Percentiles rank a stretch among this genome's conserved stretches.
phyloP scores from a whole-genome alignment of 2,113 vertebrate species.

The Tenebrosternarchus preto region DNA sequence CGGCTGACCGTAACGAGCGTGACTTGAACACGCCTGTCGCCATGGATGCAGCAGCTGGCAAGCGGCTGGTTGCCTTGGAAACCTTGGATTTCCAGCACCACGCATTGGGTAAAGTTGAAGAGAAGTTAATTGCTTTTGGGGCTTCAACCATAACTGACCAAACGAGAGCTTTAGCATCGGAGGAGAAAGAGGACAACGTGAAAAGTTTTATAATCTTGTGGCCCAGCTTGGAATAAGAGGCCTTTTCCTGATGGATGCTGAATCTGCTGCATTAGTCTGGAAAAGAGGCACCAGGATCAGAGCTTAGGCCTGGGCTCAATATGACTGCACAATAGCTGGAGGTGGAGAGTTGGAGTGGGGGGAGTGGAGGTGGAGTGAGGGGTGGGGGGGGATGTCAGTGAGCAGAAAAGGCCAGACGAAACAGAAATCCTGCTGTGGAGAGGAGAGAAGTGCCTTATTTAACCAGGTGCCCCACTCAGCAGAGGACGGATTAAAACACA shows the following conservation, averaged over 20 bases:
- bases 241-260: slow-evolving; percentile 56
- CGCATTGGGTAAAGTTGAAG: slow-evolving; percentile 56
- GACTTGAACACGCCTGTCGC: slow-evolving; percentile 40
- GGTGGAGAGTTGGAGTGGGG: slow-evolving; percentile 28
- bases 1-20: slow-evolving; percentile 67
- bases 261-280: slow-evolving; percentile 65
- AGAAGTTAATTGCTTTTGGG: slow-evolving; percentile 68
- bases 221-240: slow-evolving; percentile 57
- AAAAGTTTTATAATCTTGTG: slow-evolving; percentile 61
- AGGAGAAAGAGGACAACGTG: slow-evolving; percentile 50
- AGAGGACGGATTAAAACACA: slow-evolving; percentile 76
- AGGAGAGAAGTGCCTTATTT: slow-evolving; percentile 76
- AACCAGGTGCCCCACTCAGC: slow-evolving; percentile 78
- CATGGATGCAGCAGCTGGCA: slow-evolving; percentile 51
- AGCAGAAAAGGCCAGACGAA: slow-evolving; percentile 66
- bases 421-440: slow-evolving; percentile 76
- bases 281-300: slow-evolving; percentile 63
- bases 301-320: slow-evolving; percentile 72
- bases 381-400: slow-evolving; percentile 63
- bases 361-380: slow-evolving; percentile 65
- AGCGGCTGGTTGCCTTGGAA: slow-evolving; percentile 70
- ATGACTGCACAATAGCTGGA: slow-evolving; percentile 69
- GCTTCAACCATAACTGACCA: slow-evolving; percentile 67
- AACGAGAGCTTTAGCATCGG: slow-evolving; percentile 61
- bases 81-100: slow-evolving; percentile 57